These are phyloP conservation scores for Phyllotreta cruciferae DNA, from an alignment of 2,888 invertebrate species.

Conservation along the genomic window DNA sequence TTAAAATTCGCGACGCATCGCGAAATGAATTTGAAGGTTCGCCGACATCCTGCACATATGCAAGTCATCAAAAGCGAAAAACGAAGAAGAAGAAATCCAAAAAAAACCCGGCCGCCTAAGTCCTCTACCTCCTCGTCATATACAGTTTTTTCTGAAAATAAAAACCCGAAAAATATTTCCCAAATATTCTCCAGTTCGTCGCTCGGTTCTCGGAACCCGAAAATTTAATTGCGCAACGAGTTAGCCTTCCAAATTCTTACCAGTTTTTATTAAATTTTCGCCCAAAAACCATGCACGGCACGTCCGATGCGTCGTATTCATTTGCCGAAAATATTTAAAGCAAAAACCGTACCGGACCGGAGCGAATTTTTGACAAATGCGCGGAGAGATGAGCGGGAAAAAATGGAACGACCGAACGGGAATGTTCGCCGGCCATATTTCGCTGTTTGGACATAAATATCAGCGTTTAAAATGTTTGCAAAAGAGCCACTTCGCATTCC, in stretches of 20 bases:
- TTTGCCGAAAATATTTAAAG: slow-evolving; percentile 54
- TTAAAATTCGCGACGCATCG: slow-evolving; percentile 12
- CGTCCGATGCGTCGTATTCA: slow-evolving; percentile 49
- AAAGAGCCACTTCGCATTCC: neutral
- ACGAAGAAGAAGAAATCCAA: neutral
- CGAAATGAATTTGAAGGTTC: slow-evolving; percentile 8
- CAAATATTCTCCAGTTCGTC: slow-evolving; percentile 14
- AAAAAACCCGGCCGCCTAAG: neutral
- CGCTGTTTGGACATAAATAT: slow-evolving; percentile 32
- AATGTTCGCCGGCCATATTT: slow-evolving; percentile 32
- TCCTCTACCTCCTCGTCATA: slow-evolving; percentile 9
- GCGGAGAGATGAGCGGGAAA: slow-evolving; percentile 26
- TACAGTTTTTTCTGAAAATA: neutral
- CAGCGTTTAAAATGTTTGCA: neutral
- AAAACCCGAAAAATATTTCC: slow-evolving; percentile 19
- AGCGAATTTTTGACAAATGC: slow-evolving; percentile 52
- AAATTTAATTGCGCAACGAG: slow-evolving; percentile 50
- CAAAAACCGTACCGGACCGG: slow-evolving; percentile 52
- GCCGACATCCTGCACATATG: slow-evolving; percentile 16
- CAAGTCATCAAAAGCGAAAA: slow-evolving; percentile 8
- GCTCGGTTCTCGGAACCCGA: slow-evolving; percentile 41
- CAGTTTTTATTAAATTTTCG: slow-evolving; percentile 54
- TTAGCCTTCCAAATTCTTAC: slow-evolving; percentile 49
- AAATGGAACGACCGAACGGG: slow-evolving; percentile 10
- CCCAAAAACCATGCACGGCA: slow-evolving; percentile 51